These are phyloP conservation scores for Armadillidium nasatum DNA, from an alignment of 1,140 invertebrate species.

Conservation along the genomic window DNA sequence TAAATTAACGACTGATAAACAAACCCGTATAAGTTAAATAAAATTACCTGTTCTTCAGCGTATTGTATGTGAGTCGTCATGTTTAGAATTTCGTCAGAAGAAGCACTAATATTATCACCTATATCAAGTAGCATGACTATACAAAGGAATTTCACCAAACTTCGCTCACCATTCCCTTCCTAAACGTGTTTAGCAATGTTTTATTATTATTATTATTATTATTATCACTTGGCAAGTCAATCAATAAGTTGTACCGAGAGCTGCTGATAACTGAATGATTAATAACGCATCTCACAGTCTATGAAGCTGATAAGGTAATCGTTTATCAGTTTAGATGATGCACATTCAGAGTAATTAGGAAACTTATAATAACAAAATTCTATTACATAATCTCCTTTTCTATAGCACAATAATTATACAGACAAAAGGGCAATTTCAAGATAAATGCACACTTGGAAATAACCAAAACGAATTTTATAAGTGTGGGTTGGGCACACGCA, in stretches of 20 bases:
- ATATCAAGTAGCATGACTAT: slow-evolving; percentile 1
- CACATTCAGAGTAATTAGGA: background rate
- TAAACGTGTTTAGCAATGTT: no score
- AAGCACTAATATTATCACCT: background rate
- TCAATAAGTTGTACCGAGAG: background rate
- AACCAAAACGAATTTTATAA: background rate
- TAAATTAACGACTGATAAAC: background rate
- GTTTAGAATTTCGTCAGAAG: slow-evolving; percentile 1
- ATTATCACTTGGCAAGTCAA: background rate
- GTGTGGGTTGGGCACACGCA: background rate
- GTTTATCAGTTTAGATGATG: background rate
- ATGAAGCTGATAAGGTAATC: background rate
- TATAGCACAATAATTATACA: background rate
- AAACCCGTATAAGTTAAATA: background rate
- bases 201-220: background rate
- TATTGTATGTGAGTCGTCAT: background rate
- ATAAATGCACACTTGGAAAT: background rate
- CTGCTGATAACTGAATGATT: background rate
- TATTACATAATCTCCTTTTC: background rate
- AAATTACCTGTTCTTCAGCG: background rate
- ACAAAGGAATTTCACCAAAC: background rate
- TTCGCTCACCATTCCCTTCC: background rate
- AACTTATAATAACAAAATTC: background rate
- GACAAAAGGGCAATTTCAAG: background rate
- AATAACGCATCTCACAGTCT: background rate